These are phyloP conservation scores for Drosophila fulvimacula DNA, from an alignment of 2,888 invertebrate species.

Conservation along the genomic window DNA sequence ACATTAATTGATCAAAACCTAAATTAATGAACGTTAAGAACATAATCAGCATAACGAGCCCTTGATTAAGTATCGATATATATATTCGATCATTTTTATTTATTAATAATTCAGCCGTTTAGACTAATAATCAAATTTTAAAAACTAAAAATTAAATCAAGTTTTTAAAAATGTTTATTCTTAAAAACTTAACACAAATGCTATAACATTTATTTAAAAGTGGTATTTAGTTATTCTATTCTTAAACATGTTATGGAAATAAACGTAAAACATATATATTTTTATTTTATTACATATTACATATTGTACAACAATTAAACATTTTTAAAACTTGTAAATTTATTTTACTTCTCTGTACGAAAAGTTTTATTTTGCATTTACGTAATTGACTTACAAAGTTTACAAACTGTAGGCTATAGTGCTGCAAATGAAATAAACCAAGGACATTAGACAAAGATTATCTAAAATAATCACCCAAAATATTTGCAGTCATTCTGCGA, in stretches of 20 bases:
- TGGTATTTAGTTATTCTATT: too few relatives aligned
- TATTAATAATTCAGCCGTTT: too few relatives aligned
- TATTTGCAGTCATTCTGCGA: conserved; percentile 74
- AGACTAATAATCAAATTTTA: too few relatives aligned
- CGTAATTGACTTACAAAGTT: not conserved
- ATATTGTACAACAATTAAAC: too few relatives aligned
- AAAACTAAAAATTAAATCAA: too few relatives aligned
- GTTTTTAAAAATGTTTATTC: too few relatives aligned
- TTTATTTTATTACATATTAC: too few relatives aligned
- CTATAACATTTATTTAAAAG: not conserved
- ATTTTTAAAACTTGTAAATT: not conserved
- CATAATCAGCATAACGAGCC: not conserved
- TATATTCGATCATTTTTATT: too few relatives aligned
- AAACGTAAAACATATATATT: not conserved
- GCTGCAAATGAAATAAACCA: conserved; percentile 56
- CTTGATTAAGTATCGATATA: conserved; percentile 3
- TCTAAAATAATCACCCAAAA: conserved; percentile 82
- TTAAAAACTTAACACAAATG: not conserved
- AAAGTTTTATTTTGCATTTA: not conserved
- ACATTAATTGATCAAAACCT: not conserved
- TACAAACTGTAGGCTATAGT: not conserved
- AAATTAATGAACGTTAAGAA: not conserved
- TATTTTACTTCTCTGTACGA: too few relatives aligned
- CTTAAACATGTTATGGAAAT: too few relatives aligned
- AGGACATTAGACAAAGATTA: conserved; percentile 77